A percentile compares a stretch with the other conserved stretches of the same genome.
phyloP scores from a whole-genome alignment of 2,797 vertebrate genomes.

The Ceryle rudis region DNA sequence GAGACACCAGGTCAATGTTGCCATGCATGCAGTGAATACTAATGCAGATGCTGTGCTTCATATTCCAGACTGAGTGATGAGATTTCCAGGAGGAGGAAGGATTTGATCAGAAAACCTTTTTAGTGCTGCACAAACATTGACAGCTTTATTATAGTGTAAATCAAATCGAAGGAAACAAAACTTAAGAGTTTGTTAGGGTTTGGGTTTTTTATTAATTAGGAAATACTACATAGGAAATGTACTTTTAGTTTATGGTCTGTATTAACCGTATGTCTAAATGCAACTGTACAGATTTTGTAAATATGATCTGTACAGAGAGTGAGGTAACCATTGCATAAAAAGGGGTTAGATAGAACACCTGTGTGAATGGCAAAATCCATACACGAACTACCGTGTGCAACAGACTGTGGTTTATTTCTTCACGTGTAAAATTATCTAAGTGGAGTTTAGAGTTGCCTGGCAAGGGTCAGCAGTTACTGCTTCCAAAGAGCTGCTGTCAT shows the following conservation, averaged over 20 bases:
- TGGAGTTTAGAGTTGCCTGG: neutral
- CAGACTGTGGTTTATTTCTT: neutral
- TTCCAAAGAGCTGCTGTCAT: neutral
- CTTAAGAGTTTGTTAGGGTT: neutral
- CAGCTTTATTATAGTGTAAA: neutral
- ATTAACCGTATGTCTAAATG: neutral
- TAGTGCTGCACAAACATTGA: neutral
- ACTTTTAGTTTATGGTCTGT: neutral
- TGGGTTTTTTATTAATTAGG: neutral
- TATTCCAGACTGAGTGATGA: neutral
- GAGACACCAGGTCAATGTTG: neutral
- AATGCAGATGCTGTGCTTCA: neutral
- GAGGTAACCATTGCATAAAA: neutral
- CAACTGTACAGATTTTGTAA: neutral
- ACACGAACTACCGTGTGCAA: neutral
- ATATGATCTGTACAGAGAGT: neutral
- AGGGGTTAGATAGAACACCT: neutral
- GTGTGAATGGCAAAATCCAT: neutral
- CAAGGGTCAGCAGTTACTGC: neutral
- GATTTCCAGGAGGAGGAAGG: neutral
- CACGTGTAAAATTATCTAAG: neutral
- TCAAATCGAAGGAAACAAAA: neutral
- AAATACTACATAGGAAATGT: neutral
- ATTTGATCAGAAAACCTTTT: neutral
- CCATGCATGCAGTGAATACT: neutral